These are phyloP conservation scores for Anoplius nigerrimus DNA, from an alignment of 2,888 invertebrate species.

Conservation along the genomic window DNA sequence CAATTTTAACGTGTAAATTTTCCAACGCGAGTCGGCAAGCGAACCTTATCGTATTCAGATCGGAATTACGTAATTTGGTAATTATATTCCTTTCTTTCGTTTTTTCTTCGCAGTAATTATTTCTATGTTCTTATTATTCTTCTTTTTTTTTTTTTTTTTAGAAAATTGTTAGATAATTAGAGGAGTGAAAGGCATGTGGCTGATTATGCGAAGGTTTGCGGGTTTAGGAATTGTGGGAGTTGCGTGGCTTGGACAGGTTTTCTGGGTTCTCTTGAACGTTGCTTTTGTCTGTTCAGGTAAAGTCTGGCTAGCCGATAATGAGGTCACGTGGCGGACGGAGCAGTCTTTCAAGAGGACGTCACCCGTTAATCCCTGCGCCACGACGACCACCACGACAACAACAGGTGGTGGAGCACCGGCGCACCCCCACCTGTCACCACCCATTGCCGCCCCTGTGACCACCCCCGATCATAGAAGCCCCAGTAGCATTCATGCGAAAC, in stretches of 20 bases:
- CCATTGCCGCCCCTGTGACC: constrained; percentile 66
- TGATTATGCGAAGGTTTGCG: too few species aligned
- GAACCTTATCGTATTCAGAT: too few species aligned
- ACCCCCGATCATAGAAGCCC: constrained; percentile 70
- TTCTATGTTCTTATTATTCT: too few species aligned
- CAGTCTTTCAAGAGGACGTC: constrained; percentile 68
- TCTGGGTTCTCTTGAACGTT: not conserved
- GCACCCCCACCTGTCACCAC: constrained; percentile 71
- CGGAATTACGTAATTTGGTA: too few species aligned
- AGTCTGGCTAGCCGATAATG: constrained; percentile 71
- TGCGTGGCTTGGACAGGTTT: not conserved
- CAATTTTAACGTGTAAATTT: too few species aligned
- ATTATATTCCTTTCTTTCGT: too few species aligned
- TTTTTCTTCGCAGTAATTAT: too few species aligned
- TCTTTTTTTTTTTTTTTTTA: too few species aligned
- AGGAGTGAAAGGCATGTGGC: too few species aligned
- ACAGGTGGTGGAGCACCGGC: constrained; percentile 61
- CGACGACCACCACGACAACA: constrained; percentile 63
- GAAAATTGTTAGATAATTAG: too few species aligned
- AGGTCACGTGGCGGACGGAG: constrained; percentile 71
- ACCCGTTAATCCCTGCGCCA: constrained; percentile 60
- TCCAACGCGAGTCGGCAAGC: too few species aligned
- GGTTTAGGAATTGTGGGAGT: too few species aligned
- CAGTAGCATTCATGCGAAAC: constrained; percentile 67
- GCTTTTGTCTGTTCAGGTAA: constrained; percentile 62